Percentiles rank a stretch among this genome's conserved stretches.
Evolutionary conservation across 2,797 vertebrate genomes (phyloP).

Genomic region (Sciaenops ocellatus): DNA sequence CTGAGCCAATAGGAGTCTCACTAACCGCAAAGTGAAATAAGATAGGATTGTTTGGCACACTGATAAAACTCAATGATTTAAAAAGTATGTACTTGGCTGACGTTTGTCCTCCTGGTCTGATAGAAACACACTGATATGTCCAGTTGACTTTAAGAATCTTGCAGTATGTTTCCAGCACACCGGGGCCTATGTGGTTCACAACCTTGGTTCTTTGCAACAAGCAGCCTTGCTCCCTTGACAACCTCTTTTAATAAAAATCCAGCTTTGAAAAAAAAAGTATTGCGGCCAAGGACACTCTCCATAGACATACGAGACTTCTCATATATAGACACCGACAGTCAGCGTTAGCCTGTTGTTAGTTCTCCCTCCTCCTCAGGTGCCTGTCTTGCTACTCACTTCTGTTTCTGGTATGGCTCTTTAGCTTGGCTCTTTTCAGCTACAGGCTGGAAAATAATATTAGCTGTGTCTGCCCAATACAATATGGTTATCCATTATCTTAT

Average conservation of each 20-base stretch:
- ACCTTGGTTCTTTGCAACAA: constrained; percentile 11
- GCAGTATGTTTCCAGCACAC: constrained; percentile 6
- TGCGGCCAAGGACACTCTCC: neutral
- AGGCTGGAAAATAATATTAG: neutral
- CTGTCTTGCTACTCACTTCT: neutral
- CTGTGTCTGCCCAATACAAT: neutral
- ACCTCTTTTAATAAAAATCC: constrained; percentile 20
- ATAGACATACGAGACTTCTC: neutral
- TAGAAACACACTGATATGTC: neutral
- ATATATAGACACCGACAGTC: constrained; percentile 1
- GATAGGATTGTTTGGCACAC: neutral
- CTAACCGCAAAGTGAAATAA: neutral
- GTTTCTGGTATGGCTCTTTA: neutral
- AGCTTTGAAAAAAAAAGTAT: neutral
- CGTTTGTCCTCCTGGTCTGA: neutral
- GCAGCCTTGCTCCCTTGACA: neutral
- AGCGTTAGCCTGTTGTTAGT: constrained; percentile 8
- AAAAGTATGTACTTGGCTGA: neutral
- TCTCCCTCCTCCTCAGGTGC: constrained; percentile 16
- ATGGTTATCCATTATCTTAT: constrained; percentile 3
- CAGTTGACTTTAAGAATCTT: neutral
- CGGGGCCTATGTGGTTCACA: neutral
- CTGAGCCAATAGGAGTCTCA: neutral
- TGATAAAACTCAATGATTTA: neutral
- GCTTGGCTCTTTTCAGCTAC: constrained; percentile 1